Evolutionary conservation across 2,888 invertebrate genomes (phyloP), one percentile per base, ranked within the genome.

Genomic region (Drosophila histrio): DNA sequence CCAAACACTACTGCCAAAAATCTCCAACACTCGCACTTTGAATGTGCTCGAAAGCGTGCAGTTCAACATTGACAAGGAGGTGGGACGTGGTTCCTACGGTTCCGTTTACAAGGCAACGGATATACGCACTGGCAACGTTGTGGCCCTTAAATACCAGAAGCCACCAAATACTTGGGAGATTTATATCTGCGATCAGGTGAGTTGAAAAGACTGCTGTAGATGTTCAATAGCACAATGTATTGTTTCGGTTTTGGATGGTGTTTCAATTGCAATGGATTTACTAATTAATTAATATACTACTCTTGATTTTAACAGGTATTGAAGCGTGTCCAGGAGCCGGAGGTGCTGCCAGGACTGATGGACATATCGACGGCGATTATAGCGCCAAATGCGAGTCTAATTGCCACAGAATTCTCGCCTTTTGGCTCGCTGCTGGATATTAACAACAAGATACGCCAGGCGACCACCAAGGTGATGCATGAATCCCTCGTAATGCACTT

Each of bases 91-190:
- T 50, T 95, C 96, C 53, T 97, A 96, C 89, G 97, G 97, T n/a
- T 95, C 95, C 38, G 96, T 97, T 19, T 96, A 95, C 85, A 92
- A 91, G 43, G 92, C 91, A 1, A 85, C 89, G 0, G 91, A 92
- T 59, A 67, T 80, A 5, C 85, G 87, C 17, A 90, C 90, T 1
- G 91, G 91, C 3, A 88, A 87, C 24, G 85, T 91, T 15, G 95
- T 96, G 52, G 96, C 96, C 22, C 93, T 96, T n/a, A 96, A 98
- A 93, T 95, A 95, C 79, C 97, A 98, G 92, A 96, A 96, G 90
- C 97, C 97, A 0, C 94, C 96, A 50, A 96, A 97, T 91, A 95
- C 95, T 39, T 99, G 98, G 98, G 98, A 99, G 91, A 97, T 96
- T 89, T 98, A 99, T 90, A 96, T 99, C 87, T 96, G 96, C 87